phyloP scores from a whole-genome alignment of 1,140 invertebrate species.

The Andrena cerasifolii region DNA sequence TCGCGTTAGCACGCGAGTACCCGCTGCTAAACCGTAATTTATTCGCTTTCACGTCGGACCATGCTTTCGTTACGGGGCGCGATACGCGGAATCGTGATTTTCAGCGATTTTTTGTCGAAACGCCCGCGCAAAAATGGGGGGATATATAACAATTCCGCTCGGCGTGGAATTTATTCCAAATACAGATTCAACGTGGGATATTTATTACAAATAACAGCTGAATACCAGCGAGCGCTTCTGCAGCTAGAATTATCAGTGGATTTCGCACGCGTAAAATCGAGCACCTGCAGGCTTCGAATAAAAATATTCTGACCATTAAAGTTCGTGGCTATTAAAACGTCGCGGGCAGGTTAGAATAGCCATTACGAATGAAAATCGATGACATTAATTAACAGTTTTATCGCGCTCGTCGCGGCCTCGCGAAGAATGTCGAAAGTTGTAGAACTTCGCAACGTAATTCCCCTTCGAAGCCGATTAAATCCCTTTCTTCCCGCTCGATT shows the following conservation, averaged over 20 bases:
- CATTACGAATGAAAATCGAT: not conserved
- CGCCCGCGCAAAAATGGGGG: not conserved
- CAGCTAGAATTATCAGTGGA: no score
- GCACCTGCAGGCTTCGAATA: no score
- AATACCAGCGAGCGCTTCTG: no score
- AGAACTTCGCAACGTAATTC: not conserved
- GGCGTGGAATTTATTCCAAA: not conserved
- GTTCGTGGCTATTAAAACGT: not conserved
- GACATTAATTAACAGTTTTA: constrained; percentile 20
- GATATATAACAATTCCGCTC: not conserved
- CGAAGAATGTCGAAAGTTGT: not conserved
- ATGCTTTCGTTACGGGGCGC: not conserved
- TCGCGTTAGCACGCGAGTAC: not conserved
- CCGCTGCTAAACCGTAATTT: constrained; percentile 13
- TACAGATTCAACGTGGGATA: no score
- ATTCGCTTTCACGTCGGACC: not conserved
- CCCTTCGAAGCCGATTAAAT: not conserved
- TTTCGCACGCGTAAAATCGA: no score
- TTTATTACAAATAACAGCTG: no score
- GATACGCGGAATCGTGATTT: not conserved
- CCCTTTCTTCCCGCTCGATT: not conserved
- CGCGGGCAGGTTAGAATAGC: not conserved
- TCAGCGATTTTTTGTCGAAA: not conserved
- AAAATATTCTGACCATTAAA: no score
- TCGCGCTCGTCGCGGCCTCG: not conserved